These are phyloP conservation scores for Tragelaphus scriptus DNA, from an alignment of 2,113 vertebrate genomes.

Conservation along the genomic window DNA sequence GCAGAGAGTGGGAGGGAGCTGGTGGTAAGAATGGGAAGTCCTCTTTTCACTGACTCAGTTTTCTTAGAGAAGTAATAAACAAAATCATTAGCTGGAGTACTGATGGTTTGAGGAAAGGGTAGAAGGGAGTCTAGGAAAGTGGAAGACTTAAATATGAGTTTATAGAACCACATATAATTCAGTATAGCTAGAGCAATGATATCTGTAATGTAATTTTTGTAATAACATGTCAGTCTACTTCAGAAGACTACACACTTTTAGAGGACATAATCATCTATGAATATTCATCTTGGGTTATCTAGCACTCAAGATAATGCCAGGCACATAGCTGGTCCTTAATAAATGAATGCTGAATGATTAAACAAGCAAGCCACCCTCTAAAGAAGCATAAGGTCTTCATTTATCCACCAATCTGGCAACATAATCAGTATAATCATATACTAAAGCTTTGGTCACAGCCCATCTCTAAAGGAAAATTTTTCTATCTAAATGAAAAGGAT, in stretches of 20 bases:
- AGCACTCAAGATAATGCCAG: slow-evolving; percentile 26
- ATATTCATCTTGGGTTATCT: background rate
- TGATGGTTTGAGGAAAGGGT: background rate
- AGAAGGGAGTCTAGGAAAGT: background rate
- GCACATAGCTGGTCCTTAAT: slow-evolving; percentile 23
- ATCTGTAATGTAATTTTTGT: background rate
- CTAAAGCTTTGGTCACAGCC: background rate
- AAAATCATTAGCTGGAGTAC: background rate
- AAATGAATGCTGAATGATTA: slow-evolving; percentile 41
- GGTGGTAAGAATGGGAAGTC: background rate
- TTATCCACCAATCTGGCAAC: slow-evolving; percentile 32
- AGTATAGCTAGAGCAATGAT: background rate
- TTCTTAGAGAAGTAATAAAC: slow-evolving; percentile 6
- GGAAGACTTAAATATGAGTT: background rate
- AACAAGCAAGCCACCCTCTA: slow-evolving; percentile 15
- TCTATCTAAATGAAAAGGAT: slow-evolving; percentile 42
- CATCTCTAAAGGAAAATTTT: slow-evolving; percentile 40
- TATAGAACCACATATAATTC: background rate
- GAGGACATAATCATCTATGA: background rate
- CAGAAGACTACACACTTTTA: background rate
- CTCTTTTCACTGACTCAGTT: background rate
- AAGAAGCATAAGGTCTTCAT: background rate
- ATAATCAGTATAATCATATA: background rate
- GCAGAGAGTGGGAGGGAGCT: background rate
- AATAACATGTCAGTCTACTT: background rate